Evolutionary conservation across 2,888 invertebrate genomes (phyloP).

Genomic region (Tolmerus cingulatus): DNA sequence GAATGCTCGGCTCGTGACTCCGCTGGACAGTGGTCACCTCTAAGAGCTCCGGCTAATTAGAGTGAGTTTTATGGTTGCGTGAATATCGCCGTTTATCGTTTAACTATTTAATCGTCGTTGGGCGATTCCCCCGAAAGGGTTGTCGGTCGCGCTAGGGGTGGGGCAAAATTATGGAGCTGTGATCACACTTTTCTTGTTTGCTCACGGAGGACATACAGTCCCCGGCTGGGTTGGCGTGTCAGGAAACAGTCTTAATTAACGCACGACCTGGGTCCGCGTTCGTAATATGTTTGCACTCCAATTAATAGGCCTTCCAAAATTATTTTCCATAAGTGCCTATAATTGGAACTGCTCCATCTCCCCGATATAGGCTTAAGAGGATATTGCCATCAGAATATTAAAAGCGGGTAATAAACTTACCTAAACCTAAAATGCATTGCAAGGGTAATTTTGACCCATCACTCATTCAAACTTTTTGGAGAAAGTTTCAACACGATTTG

Average conservation of each 20-base stretch:
- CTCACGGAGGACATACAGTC: neutral
- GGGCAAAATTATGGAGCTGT: neutral
- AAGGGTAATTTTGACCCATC: neutral
- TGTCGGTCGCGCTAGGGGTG: neutral
- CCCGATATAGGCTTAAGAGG: neutral
- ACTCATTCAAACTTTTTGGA: neutral
- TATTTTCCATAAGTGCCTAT: neutral
- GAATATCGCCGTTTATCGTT: conserved; percentile 37
- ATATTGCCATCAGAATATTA: neutral
- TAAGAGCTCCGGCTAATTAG: conserved; percentile 29
- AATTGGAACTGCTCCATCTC: neutral
- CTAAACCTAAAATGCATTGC: neutral
- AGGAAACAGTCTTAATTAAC: neutral
- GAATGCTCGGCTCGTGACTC: neutral
- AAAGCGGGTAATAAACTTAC: neutral
- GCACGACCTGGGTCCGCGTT: neutral
- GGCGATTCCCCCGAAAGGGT: conserved; percentile 26
- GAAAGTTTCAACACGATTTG: neutral
- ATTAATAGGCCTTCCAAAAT: neutral
- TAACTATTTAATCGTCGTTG: conserved; percentile 33
- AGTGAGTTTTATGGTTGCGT: conserved; percentile 37
- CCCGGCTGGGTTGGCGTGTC: neutral
- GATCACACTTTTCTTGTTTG: conserved; percentile 32
- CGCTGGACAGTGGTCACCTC: conserved; percentile 20
- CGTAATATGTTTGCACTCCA: neutral